These are phyloP conservation scores for Rhinella marina DNA, from an alignment of 2,797 vertebrate species.

Conservation along the genomic window DNA sequence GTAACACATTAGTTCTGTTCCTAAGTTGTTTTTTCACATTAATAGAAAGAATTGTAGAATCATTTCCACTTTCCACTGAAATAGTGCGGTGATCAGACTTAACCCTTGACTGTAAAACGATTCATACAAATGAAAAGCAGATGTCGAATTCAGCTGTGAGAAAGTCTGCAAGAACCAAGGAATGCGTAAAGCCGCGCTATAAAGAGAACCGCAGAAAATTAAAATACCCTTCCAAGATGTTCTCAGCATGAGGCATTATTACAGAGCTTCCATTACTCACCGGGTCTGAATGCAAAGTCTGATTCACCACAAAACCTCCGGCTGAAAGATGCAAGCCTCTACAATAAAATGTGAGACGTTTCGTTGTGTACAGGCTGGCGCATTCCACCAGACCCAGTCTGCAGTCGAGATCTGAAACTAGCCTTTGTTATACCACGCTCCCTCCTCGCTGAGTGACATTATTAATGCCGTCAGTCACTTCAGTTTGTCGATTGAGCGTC, in stretches of 20 bases:
- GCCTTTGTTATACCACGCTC: slow-evolving; percentile 39
- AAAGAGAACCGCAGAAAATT: slow-evolving; percentile 43
- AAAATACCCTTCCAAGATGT: slow-evolving; percentile 44
- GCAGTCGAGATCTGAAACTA: slow-evolving; percentile 33
- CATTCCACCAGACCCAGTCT: slow-evolving; percentile 25
- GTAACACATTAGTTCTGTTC: neutral
- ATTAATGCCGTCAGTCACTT: slow-evolving; percentile 44
- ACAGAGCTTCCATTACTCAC: slow-evolving; percentile 49
- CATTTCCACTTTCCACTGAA: neutral
- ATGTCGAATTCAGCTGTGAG: slow-evolving; percentile 30
- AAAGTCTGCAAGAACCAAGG: slow-evolving; percentile 35
- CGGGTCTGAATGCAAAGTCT: slow-evolving; percentile 42
- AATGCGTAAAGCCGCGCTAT: slow-evolving; percentile 51
- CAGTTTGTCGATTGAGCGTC: slow-evolving; percentile 31
- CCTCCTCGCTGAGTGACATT: slow-evolving; percentile 31
- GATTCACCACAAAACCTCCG: slow-evolving; percentile 29
- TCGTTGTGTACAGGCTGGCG: slow-evolving; percentile 19
- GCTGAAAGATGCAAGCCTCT: slow-evolving; percentile 19
- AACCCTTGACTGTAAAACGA: slow-evolving; percentile 4
- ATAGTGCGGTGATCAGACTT: neutral
- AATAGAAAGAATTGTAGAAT: neutral
- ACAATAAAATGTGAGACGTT: slow-evolving; percentile 22
- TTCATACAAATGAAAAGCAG: slow-evolving; percentile 46
- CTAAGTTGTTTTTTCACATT: neutral
- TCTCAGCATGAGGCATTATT: slow-evolving; percentile 47